Evolutionary conservation across 1,140 invertebrate genomes (phyloP).

Genomic region (Aphidius gifuensis): DNA sequence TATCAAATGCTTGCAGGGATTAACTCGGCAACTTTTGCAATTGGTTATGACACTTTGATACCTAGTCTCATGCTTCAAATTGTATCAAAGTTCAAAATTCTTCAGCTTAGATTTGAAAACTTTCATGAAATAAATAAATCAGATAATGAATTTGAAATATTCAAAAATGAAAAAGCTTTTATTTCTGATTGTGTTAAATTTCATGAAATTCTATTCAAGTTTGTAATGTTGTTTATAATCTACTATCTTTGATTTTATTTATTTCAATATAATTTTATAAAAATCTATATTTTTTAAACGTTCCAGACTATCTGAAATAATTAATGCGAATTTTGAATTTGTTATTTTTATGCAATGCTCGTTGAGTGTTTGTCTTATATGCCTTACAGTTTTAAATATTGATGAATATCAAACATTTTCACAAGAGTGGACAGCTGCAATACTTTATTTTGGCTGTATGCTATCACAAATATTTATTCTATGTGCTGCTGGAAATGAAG

Average conservation of each 20-base stretch:
- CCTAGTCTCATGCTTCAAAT: slow-evolving; percentile 18
- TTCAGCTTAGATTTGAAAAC: slow-evolving; percentile 15
- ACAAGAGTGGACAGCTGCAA: slow-evolving; percentile 14
- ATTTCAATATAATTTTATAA: neutral
- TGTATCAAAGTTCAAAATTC: slow-evolving; percentile 14
- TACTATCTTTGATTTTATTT: neutral
- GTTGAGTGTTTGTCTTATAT: slow-evolving; percentile 13
- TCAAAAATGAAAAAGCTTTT: slow-evolving; percentile 13
- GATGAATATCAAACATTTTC: slow-evolving; percentile 11
- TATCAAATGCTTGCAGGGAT: slow-evolving; percentile 17
- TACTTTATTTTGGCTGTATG: slow-evolving; percentile 22
- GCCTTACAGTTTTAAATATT: slow-evolving; percentile 20
- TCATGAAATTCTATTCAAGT: slow-evolving; percentile 18
- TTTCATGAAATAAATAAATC: neutral
- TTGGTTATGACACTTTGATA: slow-evolving; percentile 19
- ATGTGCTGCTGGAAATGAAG: slow-evolving; percentile 20
- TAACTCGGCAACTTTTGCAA: slow-evolving; percentile 16
- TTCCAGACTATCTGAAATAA: slow-evolving; percentile 18
- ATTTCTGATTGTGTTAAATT: slow-evolving; percentile 18
- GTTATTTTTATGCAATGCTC: slow-evolving; percentile 21
- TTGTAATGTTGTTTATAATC: neutral
- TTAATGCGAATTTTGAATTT: slow-evolving; percentile 14
- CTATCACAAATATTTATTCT: slow-evolving; percentile 22
- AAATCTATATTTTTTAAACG: too few species aligned
- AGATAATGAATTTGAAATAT: neutral